Percentiles rank a stretch among this genome's conserved stretches.
These are phyloP conservation scores for Xiphorhynchus elegans DNA, from an alignment of 2,113 vertebrate species.

Conservation along the genomic window DNA sequence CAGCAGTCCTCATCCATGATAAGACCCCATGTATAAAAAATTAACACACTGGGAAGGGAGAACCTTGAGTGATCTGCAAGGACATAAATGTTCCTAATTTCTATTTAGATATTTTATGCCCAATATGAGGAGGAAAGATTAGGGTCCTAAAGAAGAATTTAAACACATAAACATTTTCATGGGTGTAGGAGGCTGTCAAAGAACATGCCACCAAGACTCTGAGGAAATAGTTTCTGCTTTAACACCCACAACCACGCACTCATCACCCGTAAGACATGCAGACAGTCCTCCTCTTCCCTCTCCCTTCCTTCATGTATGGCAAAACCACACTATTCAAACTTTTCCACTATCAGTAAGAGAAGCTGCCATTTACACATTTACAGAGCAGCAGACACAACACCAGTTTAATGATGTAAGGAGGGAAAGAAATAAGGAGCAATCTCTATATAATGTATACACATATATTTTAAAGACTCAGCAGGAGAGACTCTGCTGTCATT, in stretches of 20 bases:
- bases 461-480: slow-evolving; percentile 22
- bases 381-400: slow-evolving; percentile 56
- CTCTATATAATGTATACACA: not conserved
- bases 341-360: slow-evolving; percentile 24
- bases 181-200: slow-evolving; percentile 56
- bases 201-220: slow-evolving; percentile 38
- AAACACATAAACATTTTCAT: slow-evolving; percentile 38
- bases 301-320: not conserved
- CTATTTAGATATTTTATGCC: not conserved
- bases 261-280: slow-evolving; percentile 27
- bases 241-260: slow-evolving; percentile 52
- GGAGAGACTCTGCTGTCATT: slow-evolving; percentile 1
- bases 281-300: slow-evolving; percentile 17
- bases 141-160: slow-evolving; percentile 25
- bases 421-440: not conserved
- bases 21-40: not conserved
- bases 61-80: not conserved
- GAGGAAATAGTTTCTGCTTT: slow-evolving; percentile 56
- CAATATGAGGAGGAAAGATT: not conserved
- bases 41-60: not conserved
- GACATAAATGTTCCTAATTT: not conserved
- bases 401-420: slow-evolving; percentile 32
- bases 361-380: slow-evolving; percentile 60
- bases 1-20: not conserved
- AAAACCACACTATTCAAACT: slow-evolving; percentile 33